These are phyloP conservation scores for Stegastes partitus DNA, from an alignment of 2,113 vertebrate species.

Conservation along the genomic window DNA sequence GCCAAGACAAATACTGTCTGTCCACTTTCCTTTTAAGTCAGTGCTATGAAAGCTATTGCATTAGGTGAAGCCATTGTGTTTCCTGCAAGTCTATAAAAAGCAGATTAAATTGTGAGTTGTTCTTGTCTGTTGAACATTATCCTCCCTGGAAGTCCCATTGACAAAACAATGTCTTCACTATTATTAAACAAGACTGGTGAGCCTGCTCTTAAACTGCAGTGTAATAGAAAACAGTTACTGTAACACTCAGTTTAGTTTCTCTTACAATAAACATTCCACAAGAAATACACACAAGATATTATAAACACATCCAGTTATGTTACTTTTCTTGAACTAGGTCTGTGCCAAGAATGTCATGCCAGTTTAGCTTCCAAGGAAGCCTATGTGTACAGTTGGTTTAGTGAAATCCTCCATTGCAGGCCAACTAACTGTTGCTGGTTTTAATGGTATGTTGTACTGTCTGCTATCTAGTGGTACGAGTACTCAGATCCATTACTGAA, in stretches of 20 bases:
- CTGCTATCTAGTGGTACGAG: background rate
- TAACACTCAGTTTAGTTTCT: conserved; percentile 21
- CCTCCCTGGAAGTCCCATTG: conserved; percentile 25
- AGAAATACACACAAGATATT: conserved; percentile 12
- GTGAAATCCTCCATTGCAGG: background rate
- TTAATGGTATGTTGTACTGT: background rate
- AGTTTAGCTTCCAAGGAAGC: conserved; percentile 1
- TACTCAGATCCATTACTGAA: too few relatives aligned
- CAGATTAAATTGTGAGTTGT: conserved; percentile 27
- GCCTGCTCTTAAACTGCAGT: background rate
- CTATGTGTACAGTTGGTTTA: background rate
- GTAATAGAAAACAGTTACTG: conserved; percentile 14
- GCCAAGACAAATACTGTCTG: conserved; percentile 24
- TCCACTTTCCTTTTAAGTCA: conserved; percentile 76
- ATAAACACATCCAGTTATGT: conserved; percentile 5
- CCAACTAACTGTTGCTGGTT: background rate
- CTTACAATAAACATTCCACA: conserved; percentile 30
- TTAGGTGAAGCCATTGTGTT: conserved; percentile 19
- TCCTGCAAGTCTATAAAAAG: conserved; percentile 65
- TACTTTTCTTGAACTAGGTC: background rate
- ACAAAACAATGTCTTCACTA: conserved; percentile 41
- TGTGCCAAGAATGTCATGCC: background rate
- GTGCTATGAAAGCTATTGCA: conserved; percentile 63
- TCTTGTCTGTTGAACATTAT: conserved; percentile 46
- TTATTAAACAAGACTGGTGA: conserved; percentile 46